These are phyloP conservation scores for Drosophila merina DNA, from an alignment of 2,888 invertebrate genomes.

Conservation along the genomic window DNA sequence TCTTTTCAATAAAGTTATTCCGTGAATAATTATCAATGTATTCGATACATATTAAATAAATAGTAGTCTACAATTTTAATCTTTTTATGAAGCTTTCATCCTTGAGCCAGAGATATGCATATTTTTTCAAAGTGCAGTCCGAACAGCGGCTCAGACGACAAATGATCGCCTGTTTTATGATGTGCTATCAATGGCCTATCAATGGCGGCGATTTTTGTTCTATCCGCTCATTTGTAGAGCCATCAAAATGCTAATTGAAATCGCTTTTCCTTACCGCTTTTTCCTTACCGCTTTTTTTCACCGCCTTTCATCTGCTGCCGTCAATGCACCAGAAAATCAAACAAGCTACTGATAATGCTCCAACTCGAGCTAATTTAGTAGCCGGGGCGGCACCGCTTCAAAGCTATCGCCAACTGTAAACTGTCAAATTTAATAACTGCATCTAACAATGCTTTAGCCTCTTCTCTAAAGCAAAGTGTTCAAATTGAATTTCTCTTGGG, in stretches of 20 bases:
- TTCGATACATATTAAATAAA: too few relatives aligned
- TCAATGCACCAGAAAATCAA: slow-evolving; percentile 70
- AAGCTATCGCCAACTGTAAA: slow-evolving; percentile 64
- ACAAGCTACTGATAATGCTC: slow-evolving; percentile 64
- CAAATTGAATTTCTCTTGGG: slow-evolving; percentile 65
- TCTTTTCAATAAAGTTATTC: background rate
- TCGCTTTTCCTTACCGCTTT: slow-evolving; percentile 40
- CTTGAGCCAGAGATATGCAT: slow-evolving; percentile 11
- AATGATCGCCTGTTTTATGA: slow-evolving; percentile 74
- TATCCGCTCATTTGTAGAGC: slow-evolving; percentile 69
- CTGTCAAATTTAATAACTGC: slow-evolving; percentile 80
- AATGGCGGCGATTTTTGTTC: slow-evolving; percentile 63
- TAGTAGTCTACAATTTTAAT: background rate
- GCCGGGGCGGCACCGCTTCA: slow-evolving; percentile 62
- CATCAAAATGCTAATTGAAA: slow-evolving; percentile 81
- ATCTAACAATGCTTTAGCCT: slow-evolving; percentile 61
- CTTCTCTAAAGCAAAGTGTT: slow-evolving; percentile 40
- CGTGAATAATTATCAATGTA: too few relatives aligned
- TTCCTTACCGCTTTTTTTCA: background rate
- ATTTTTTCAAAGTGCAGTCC: slow-evolving; percentile 5
- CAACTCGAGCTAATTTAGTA: slow-evolving; percentile 69
- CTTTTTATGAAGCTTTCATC: background rate
- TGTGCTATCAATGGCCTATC: slow-evolving; percentile 75
- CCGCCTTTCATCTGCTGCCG: slow-evolving; percentile 72
- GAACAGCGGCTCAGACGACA: slow-evolving; percentile 24